phyloP scores from a whole-genome alignment of 2,797 vertebrate species.

The Sternarchorhynchus goeldii region DNA sequence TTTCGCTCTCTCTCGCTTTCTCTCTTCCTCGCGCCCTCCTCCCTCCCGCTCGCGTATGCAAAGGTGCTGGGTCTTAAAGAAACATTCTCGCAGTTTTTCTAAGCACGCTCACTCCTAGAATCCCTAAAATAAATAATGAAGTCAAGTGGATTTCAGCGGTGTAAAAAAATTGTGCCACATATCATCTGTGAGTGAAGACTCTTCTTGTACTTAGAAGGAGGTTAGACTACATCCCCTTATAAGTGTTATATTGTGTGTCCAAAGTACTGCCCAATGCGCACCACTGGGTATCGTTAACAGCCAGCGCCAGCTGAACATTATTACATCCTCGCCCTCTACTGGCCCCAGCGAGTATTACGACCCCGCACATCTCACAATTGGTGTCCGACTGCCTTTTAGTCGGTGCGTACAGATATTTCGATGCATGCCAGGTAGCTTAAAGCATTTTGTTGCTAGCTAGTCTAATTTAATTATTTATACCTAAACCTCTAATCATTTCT shows the following conservation, averaged over 20 bases:
- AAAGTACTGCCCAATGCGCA: neutral
- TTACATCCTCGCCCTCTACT: conserved; percentile 38
- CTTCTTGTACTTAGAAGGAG: too few relatives aligned
- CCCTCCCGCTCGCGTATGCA: conserved; percentile 41
- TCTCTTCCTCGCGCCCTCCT: conserved; percentile 26
- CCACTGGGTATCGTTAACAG: conserved; percentile 22
- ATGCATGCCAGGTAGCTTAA: too few relatives aligned
- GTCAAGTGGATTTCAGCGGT: too few relatives aligned
- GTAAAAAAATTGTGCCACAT: too few relatives aligned
- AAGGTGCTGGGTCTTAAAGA: conserved; percentile 71
- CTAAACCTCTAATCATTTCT: neutral
- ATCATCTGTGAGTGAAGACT: too few relatives aligned
- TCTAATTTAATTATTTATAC: neutral
- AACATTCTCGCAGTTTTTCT: conserved; percentile 45
- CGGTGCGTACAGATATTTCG: too few relatives aligned
- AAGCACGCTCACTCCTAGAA: neutral
- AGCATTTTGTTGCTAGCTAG: too few relatives aligned
- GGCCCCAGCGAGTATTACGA: neutral
- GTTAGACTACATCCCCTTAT: too few relatives aligned
- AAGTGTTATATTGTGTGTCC: too few relatives aligned
- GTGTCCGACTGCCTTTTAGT: neutral
- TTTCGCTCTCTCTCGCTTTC: conserved; percentile 40
- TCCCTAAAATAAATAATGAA: too few relatives aligned
- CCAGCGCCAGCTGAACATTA: neutral
- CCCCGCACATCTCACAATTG: conserved; percentile 2